These are phyloP conservation scores for Xyrauchen texanus DNA, from an alignment of 2,113 vertebrate genomes.

Conservation along the genomic window DNA sequence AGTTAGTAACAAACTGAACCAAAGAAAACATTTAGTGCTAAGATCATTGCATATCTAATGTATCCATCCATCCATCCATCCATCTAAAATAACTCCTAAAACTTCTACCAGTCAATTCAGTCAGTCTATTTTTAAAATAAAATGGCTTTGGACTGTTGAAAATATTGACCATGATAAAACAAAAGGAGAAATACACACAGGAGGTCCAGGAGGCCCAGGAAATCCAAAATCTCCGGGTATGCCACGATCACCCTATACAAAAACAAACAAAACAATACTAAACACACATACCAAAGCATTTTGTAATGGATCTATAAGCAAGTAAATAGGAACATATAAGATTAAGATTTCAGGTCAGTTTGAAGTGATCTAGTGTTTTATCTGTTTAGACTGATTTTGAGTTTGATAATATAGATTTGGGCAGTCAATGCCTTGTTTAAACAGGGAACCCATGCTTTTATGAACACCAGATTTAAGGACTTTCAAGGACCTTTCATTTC, in stretches of 20 bases:
- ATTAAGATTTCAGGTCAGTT: too few relatives aligned
- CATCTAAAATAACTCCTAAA: neutral
- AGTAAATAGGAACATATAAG: too few relatives aligned
- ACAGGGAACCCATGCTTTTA: too few relatives aligned
- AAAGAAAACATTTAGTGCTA: neutral
- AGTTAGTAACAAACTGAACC: neutral
- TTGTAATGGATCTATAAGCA: too few relatives aligned
- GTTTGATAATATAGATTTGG: too few relatives aligned
- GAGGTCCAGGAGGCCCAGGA: conserved; percentile 78
- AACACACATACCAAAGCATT: neutral
- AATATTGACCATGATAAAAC: neutral
- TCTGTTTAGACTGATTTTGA: too few relatives aligned
- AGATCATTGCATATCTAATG: neutral
- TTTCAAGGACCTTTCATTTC: too few relatives aligned
- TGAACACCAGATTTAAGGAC: too few relatives aligned
- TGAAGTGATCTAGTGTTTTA: too few relatives aligned
- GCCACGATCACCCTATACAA: conserved; percentile 82
- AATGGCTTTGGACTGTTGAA: neutral
- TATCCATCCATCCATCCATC: neutral
- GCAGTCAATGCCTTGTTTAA: too few relatives aligned
- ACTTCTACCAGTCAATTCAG: neutral
- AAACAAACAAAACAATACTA: conserved; percentile 13
- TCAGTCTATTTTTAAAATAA: neutral
- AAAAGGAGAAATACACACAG: conserved; percentile 79
- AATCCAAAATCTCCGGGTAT: conserved; percentile 77